These are phyloP conservation scores for Anolis sagrei DNA, from an alignment of 2,113 vertebrate genomes.

Conservation along the genomic window DNA sequence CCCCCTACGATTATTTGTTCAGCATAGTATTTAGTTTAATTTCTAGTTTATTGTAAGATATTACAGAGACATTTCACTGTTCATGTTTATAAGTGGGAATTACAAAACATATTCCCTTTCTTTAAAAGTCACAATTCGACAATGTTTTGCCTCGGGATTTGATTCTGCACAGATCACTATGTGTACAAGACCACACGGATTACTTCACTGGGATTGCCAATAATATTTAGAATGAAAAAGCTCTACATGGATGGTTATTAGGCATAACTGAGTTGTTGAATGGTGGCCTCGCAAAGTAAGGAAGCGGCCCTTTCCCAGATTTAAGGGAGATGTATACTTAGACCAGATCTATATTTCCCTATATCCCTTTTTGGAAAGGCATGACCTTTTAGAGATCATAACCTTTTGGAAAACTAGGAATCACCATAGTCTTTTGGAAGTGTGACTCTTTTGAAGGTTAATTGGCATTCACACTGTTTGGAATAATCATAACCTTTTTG, in stretches of 20 bases:
- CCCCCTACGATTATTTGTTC: too few species aligned
- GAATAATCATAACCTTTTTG: too few species aligned
- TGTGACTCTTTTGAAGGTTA: too few species aligned
- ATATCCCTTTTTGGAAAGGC: too few species aligned
- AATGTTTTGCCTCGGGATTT: neutral
- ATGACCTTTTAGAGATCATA: too few species aligned
- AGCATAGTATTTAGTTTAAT: neutral
- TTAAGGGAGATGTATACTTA: too few species aligned
- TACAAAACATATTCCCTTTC: neutral
- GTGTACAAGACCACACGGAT: neutral
- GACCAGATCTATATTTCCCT: too few species aligned
- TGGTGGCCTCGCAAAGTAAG: neutral
- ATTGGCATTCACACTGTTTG: too few species aligned
- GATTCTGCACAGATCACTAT: neutral
- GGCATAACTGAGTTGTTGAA: neutral
- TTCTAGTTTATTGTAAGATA: slow-evolving; percentile 17
- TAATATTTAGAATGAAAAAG: slow-evolving; percentile 4
- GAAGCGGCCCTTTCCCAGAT: neutral
- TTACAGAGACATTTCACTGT: neutral
- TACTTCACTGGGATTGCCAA: neutral
- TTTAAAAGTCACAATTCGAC: neutral
- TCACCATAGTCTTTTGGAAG: too few species aligned
- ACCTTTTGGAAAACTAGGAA: too few species aligned
- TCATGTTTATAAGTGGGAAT: neutral
- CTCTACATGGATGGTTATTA: neutral